phyloP scores from a whole-genome alignment of 1,140 invertebrate species.

The Oreohelix idahoensis region DNA sequence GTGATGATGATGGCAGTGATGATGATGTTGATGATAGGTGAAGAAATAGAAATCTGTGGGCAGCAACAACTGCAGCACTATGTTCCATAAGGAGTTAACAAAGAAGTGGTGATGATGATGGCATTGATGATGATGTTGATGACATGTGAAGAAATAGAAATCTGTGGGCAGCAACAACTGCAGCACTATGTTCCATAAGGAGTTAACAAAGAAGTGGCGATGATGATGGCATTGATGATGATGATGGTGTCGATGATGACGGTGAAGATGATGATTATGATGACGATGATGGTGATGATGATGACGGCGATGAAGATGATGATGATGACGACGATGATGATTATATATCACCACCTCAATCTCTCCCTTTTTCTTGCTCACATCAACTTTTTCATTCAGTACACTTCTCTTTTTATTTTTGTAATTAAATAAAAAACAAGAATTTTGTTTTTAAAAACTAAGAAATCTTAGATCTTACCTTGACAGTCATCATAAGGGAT shows the following conservation, averaged over 20 bases:
- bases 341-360: not conserved
- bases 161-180: not conserved
- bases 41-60: not conserved
- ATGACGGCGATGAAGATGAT: not conserved
- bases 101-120: too few species aligned
- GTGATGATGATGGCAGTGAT: conserved; percentile 4
- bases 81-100: too few species aligned
- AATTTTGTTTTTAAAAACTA: too few species aligned
- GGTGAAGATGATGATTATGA: too few species aligned
- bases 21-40: conserved; percentile 12
- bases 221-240: not conserved
- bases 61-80: too few species aligned
- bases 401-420: not conserved
- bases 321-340: too few species aligned
- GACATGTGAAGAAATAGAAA: not conserved
- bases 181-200: too few species aligned
- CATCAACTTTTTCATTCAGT: not conserved
- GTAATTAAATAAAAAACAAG: too few species aligned
- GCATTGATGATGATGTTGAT: conserved; percentile 1
- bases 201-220: not conserved
- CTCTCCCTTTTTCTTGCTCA: not conserved
- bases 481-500: not conserved
- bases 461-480: not conserved
- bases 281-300: not conserved
- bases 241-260: too few species aligned